These are phyloP conservation scores for Octonoba sinensis DNA, from an alignment of 2,888 invertebrate species.

Conservation along the genomic window DNA sequence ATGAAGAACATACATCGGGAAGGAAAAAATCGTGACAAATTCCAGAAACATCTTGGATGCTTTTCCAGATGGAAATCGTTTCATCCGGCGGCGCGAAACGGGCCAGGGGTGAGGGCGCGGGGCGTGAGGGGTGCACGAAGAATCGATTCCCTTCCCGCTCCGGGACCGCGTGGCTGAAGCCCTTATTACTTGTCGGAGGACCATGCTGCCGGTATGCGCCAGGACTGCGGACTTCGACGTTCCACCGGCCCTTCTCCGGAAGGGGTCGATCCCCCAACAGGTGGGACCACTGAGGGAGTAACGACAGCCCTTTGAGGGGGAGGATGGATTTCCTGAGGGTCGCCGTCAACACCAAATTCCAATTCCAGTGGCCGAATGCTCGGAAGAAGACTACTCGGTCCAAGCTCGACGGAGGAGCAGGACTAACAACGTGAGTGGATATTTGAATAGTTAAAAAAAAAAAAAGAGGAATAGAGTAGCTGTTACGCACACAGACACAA, in stretches of 20 bases:
- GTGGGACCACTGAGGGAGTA: too few relatives aligned
- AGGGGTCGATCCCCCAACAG: background rate
- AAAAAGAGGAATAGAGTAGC: too few relatives aligned
- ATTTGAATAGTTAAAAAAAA: too few relatives aligned
- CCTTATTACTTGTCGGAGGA: background rate
- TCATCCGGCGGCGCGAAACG: slow-evolving; percentile 23
- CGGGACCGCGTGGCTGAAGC: slow-evolving; percentile 28
- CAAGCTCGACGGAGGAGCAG: slow-evolving; percentile 42
- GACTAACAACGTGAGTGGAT: slow-evolving; percentile 46
- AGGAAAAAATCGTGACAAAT: too few relatives aligned
- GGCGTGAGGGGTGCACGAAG: background rate
- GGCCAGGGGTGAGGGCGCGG: slow-evolving; percentile 3
- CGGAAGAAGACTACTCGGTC: slow-evolving; percentile 53
- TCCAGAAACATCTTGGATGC: too few relatives aligned
- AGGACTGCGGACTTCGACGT: slow-evolving; percentile 19
- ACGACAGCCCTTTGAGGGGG: too few relatives aligned
- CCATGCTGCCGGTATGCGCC: slow-evolving; percentile 21
- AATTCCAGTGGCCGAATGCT: slow-evolving; percentile 59
- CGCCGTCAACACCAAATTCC: slow-evolving; percentile 58
- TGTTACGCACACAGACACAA: too few relatives aligned
- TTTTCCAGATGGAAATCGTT: too few relatives aligned
- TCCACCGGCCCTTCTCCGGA: background rate
- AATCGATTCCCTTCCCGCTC: slow-evolving; percentile 3
- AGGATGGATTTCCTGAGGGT: slow-evolving; percentile 58
- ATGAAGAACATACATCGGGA: too few relatives aligned